Conservation (phyloP, 2,797 vertebrate genomes). For the Ambastaia sidthimunki region DNA sequence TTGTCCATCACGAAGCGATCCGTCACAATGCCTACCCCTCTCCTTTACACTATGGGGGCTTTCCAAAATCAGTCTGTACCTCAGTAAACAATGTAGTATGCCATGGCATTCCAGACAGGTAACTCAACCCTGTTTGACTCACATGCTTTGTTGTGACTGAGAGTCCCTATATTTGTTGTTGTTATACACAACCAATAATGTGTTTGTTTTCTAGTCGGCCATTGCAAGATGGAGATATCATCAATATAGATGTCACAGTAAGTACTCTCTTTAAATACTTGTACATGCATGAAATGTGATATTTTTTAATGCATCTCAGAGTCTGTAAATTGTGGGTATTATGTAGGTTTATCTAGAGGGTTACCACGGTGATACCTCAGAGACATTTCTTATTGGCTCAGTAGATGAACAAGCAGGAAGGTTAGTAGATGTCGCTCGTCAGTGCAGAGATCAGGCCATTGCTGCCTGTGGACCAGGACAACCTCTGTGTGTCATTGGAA, state of each 20-base stretch:
- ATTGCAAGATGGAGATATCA: constrained; percentile 95
- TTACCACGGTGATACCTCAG: constrained; percentile 98
- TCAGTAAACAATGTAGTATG: constrained; percentile 99
- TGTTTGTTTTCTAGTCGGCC: constrained; percentile 84
- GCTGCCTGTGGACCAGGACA: constrained; percentile 88
- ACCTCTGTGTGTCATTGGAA: constrained; percentile 94
- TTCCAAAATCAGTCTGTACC: constrained; percentile 98
- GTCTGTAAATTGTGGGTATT: constrained; percentile 48
- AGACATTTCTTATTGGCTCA: constrained; percentile 93
- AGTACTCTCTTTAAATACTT: constrained; percentile 73
- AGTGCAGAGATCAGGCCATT: constrained; percentile 93
- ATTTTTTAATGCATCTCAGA: not conserved
- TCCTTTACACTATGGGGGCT: constrained; percentile 91
- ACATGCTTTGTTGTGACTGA: constrained; percentile 31
- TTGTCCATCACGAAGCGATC: constrained; percentile 94
- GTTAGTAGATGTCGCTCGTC: constrained; percentile 90
- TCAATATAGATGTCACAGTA: constrained; percentile 98
- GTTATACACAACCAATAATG: not conserved
- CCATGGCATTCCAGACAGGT: constrained; percentile 97
- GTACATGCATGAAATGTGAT: not conserved
- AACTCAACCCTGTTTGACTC: not conserved
- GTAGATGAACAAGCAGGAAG: constrained; percentile 88
- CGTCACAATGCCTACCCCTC: constrained; percentile 94
- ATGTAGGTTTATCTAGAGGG: constrained; percentile 92
- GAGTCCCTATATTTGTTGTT: not conserved